Evolutionary conservation across 2,888 invertebrate genomes (phyloP).

Genomic region (Luperina nickerlii): DNA sequence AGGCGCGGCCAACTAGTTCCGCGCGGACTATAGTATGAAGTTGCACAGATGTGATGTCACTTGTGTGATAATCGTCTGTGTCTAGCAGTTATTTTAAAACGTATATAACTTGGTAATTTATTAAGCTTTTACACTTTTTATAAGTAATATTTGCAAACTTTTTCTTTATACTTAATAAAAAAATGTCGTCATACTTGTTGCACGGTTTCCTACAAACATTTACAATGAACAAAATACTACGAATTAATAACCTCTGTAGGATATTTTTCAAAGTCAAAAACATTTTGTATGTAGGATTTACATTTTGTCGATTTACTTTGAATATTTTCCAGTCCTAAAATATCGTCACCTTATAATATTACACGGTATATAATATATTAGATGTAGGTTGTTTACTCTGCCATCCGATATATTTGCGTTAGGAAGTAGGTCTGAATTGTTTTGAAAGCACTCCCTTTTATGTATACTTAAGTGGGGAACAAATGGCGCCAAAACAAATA

Average conservation of each 20-base stretch:
- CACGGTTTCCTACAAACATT: neutral
- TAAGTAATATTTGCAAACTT: no score
- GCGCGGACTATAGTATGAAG: no score
- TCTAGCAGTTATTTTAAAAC: no score
- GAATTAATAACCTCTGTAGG: no score
- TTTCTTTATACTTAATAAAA: neutral
- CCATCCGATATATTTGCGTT: constrained; percentile 44
- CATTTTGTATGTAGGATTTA: neutral
- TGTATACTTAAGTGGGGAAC: constrained; percentile 20
- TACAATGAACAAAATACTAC: neutral
- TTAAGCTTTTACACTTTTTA: no score
- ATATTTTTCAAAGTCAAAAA: neutral
- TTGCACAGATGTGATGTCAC: no score
- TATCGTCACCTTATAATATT: neutral
- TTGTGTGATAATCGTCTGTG: no score
- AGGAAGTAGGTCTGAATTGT: constrained; percentile 27
- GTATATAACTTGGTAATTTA: no score
- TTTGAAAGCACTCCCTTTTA: constrained; percentile 26
- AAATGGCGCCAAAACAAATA: constrained; percentile 23
- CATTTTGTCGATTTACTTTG: no score
- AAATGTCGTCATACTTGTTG: neutral
- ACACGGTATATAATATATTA: neutral
- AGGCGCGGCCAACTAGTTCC: no score
- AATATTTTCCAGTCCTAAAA: neutral
- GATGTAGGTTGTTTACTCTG: constrained; percentile 13